Base-by-base conservation (phyloP, 2,888 invertebrate species). In the Adelphocoris suturalis region DNA sequence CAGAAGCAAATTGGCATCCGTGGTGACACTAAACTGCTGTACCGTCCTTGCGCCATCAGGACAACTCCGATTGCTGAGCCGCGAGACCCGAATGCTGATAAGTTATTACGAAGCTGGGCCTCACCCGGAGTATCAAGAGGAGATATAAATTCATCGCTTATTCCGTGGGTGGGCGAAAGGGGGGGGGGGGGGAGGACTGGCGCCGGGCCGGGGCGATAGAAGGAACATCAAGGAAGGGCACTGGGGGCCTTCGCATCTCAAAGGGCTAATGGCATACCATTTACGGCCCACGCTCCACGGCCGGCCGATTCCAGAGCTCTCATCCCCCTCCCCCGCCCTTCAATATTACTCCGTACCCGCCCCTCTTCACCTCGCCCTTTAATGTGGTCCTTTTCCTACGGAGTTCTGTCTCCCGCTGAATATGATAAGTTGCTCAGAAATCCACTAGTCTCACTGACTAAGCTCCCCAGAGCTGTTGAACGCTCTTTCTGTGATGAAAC, bases 241-340 rank as follows among this genome's bases (percentile, higher is more conserved):
- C 61, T 19, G 68, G 23, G 23, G 68, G 23, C 68, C 68, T 68
- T 23, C 68, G 68, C 68, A 27, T 68, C 68, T 68, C 68, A 68
- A 68, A 68, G 68, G 68, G 68, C 68, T 68, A 68, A 68, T 68
- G 68, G 68, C 23, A 23, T 68, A 68, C 23, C 68, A 68, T 68
- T 68, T 68, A 68, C 68, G 68, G 68, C 68, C 68, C 68, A 68
- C 68, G 68, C 68, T 68, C 68, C 23, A 23, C 68, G 68, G 23
- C 68, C 68, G 19, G 68, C 68, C 68, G 68, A 68, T 23, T 68
- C 68, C 11, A 5, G 12, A 23, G 23, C 68, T 57, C 57, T 37
- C 37, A 37, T 37, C 37, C 37, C 37, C 37, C 7, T 37, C 37
- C 37, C 37, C 37, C n/a, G 0, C 57, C n/a, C 57, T n/a, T 57